Conservation (phyloP, 2,113 vertebrate species). For the Sinocyclocheilus anshuiensis region DNA sequence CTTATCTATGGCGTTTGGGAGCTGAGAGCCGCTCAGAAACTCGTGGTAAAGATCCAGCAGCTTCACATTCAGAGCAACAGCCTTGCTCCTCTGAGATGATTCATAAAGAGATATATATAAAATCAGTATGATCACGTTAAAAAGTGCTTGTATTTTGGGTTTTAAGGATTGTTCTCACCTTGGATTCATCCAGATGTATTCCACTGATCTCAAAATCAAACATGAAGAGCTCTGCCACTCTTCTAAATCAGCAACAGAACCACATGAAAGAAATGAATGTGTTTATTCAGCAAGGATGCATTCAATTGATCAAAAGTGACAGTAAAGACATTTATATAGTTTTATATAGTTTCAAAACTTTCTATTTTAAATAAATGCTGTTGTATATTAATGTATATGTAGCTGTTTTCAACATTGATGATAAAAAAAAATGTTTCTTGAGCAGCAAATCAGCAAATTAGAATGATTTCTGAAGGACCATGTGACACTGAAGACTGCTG, state of each 20-base stretch:
- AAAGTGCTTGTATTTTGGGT: background rate
- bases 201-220: conserved; percentile 99
- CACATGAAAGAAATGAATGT: conserved; percentile 12
- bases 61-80: conserved; percentile 86
- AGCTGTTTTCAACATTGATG: background rate
- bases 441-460: background rate
- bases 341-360: background rate
- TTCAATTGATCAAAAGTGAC: background rate
- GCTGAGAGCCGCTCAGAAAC: conserved; percentile 84
- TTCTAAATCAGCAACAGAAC: conserved; percentile 73
- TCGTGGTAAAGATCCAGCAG: conserved; percentile 88
- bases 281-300: background rate
- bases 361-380: background rate
- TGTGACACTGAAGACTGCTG: background rate
- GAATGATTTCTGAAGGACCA: background rate
- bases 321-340: background rate
- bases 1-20: conserved; percentile 86
- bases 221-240: conserved; percentile 95
- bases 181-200: conserved; percentile 92
- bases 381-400: background rate
- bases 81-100: conserved; percentile 81
- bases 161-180: conserved; percentile 66
- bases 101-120: background rate
- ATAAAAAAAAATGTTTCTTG: background rate
- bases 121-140: background rate